A percentile compares a stretch with the other conserved stretches of the same genome.
Evolutionary conservation across 2,797 vertebrate genomes (phyloP).

Genomic region (Cossypha caffra): DNA sequence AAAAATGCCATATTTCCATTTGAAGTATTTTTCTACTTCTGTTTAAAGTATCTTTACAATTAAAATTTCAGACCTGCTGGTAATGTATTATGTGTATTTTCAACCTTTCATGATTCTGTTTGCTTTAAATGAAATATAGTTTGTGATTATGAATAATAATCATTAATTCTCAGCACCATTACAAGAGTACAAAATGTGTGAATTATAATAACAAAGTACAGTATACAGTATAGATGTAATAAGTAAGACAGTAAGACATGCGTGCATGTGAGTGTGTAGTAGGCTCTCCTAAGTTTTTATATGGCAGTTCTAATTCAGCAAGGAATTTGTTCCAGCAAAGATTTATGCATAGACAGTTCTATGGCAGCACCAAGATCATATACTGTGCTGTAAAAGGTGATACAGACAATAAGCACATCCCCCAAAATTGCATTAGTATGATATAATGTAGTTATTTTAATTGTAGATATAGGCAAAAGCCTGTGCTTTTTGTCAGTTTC

Average conservation of each 20-base stretch:
- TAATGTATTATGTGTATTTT: background rate
- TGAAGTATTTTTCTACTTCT: background rate
- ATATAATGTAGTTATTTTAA: background rate
- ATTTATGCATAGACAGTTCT: background rate
- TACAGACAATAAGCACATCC: background rate
- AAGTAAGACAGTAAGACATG: background rate
- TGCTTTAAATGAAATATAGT: background rate
- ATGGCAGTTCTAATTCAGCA: background rate
- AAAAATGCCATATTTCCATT: accelerated
- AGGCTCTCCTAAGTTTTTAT: background rate
- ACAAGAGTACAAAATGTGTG: background rate
- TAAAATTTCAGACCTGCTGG: background rate
- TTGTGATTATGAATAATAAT: background rate
- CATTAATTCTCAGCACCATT: background rate
- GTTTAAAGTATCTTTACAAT: background rate
- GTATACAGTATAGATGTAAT: background rate
- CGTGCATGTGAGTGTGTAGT: background rate
- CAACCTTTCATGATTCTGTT: background rate
- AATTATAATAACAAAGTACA: background rate
- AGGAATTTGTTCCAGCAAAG: background rate
- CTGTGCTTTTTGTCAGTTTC: background rate
- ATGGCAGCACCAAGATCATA: background rate
- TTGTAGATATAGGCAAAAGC: background rate
- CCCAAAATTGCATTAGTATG: background rate
- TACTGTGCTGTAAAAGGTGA: background rate